Conservation (phyloP, 1,140 invertebrate species). For the Drosophila murphyi region DNA sequence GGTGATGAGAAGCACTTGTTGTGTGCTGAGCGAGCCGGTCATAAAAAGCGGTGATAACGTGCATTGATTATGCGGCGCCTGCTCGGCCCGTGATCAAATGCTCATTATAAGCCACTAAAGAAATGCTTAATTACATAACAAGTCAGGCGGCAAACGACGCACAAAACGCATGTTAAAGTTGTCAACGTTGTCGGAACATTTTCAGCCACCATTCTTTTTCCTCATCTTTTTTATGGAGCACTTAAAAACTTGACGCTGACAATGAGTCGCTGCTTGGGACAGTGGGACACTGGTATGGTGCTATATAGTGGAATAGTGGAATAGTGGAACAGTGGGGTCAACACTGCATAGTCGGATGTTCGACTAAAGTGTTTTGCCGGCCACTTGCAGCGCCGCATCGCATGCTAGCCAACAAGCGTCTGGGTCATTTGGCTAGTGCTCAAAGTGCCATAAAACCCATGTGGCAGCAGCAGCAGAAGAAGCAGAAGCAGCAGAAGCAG, state of each 20-base stretch:
- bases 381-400: slow-evolving; percentile 22
- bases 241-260: slow-evolving; percentile 36
- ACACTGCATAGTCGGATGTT: slow-evolving; percentile 1
- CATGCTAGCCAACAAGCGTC: slow-evolving; percentile 35
- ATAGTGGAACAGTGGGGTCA: neutral
- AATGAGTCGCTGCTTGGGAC: neutral
- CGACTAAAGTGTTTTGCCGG: slow-evolving; percentile 42
- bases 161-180: slow-evolving; percentile 29
- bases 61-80: slow-evolving; percentile 48
- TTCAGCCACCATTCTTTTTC: slow-evolving; percentile 20
- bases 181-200: slow-evolving; percentile 37
- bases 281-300: neutral
- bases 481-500: too few species aligned
- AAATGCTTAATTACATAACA: slow-evolving; percentile 51
- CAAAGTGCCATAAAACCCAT: slow-evolving; percentile 43
- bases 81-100: slow-evolving; percentile 44
- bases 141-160: slow-evolving; percentile 8
- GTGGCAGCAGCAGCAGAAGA: neutral
- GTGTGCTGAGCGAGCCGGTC: slow-evolving; percentile 8
- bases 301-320: too few species aligned
- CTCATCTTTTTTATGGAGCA: slow-evolving; percentile 30
- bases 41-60: slow-evolving; percentile 36
- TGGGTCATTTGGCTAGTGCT: slow-evolving; percentile 41
- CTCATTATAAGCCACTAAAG: slow-evolving; percentile 50
- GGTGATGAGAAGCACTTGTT: neutral